Base-by-base conservation (phyloP, 2,888 invertebrate species). In the Odontocolon sp. region DNA sequence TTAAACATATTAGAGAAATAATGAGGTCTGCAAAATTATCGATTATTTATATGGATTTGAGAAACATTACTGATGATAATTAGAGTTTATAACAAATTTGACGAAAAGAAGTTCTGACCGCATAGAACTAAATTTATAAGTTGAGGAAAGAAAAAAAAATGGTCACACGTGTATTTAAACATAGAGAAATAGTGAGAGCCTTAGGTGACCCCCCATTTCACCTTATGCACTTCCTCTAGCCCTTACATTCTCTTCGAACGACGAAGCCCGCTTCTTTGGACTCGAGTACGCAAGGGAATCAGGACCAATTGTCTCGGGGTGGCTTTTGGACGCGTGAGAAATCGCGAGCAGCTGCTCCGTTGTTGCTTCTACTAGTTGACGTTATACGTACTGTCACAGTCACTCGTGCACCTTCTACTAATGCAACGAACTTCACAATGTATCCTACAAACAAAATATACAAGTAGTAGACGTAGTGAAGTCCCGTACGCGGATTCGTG, bases 241-340 rank as follows among this genome's bases (percentile, higher is more conserved):
- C 38, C n/a, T 54, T 18, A n/a, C n/a, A n/a, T 18, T 33, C 31
- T 54, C 54, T 36, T 3, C 11, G 40, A 64, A 33, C 50, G 70
- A 64, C 18, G 56, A 40, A 69, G 67, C 64, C 47, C 36, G 50
- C 50, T 76, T 38, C 68, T 76, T 63, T 47, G 45, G 47, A 45
- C 57, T 63, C 11, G 38, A 11, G 14, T 64, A 18, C 61, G 78
- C 70, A 81, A 52, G 72, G 83, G 85, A 88, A 88, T 88, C 88
- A 87, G 86, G 86, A 87, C 84, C 87, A 83, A 89, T 89, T 89
- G 88, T 89, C 86, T 89, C 84, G 84, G 86, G 85, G 85, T 89
- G 87, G 88, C 88, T 88, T 89, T 87, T 86, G 88, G 87, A 86
- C 89, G 86, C 89, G 89, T 89, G 89, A 89, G 89, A 89, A 89